Percentiles rank a stretch among this genome's conserved stretches.
Evolutionary conservation across 2,113 vertebrate genomes (phyloP).

Genomic region (Hyperopisus bebe): DNA sequence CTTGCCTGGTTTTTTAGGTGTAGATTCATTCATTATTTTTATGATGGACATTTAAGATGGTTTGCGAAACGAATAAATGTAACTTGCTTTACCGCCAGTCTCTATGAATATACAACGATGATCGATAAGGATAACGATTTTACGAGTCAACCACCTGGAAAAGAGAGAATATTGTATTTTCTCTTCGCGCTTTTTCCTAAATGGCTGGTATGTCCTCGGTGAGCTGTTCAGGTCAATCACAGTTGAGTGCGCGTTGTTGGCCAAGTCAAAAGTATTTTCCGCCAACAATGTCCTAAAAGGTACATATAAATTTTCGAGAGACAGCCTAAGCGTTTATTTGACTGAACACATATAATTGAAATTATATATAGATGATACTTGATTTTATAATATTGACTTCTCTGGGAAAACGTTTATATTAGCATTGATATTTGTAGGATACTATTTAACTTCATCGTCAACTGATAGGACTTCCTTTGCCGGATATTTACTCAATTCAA

Average conservation of each 20-base stretch:
- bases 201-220: neutral
- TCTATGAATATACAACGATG: neutral
- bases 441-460: neutral
- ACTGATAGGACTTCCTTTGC: conserved; percentile 36
- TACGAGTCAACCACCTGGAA: neutral
- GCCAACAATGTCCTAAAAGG: conserved; percentile 24
- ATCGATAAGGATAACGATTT: neutral
- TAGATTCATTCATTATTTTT: neutral
- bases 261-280: neutral
- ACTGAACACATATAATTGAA: neutral
- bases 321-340: neutral
- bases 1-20: neutral
- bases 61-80: neutral
- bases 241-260: neutral
- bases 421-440: neutral
- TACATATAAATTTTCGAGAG: neutral
- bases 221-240: neutral
- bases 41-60: neutral
- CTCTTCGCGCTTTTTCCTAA: neutral
- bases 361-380: neutral
- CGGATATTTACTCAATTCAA: conserved; percentile 61
- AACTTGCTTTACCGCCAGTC: neutral
- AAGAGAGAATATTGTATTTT: conserved; percentile 9
- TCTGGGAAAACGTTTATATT: neutral
- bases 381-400: neutral